These are phyloP conservation scores for Lapara coniferarum DNA, from an alignment of 2,888 invertebrate genomes.

Conservation along the genomic window DNA sequence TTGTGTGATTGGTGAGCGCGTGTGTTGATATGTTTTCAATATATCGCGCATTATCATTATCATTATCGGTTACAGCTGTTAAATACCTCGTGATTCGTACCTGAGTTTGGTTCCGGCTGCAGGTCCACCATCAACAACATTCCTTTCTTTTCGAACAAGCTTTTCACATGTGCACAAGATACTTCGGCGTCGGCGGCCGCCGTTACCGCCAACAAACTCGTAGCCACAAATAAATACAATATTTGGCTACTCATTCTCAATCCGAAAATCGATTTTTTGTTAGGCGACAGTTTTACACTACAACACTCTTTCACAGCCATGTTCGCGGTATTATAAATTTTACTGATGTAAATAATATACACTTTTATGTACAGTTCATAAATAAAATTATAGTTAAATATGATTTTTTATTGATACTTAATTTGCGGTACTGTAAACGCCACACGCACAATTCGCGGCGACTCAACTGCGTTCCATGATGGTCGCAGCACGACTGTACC, in stretches of 20 bases:
- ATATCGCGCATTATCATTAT: conserved; percentile 59
- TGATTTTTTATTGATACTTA: conserved; percentile 45
- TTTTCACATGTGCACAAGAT: conserved; percentile 80
- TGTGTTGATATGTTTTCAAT: conserved; percentile 34
- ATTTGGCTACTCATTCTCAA: conserved; percentile 76
- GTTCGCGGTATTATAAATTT: conserved; percentile 51
- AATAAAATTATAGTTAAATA: conserved; percentile 54
- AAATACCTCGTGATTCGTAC: conserved; percentile 70
- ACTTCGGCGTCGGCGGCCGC: conserved; percentile 66
- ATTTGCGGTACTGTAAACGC: conserved; percentile 54
- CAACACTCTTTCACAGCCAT: conserved; percentile 81
- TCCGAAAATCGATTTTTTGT: conserved; percentile 82
- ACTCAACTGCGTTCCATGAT: conserved; percentile 76
- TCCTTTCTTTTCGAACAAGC: conserved; percentile 78
- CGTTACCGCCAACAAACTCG: conserved; percentile 63
- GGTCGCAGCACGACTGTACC: conserved; percentile 72
- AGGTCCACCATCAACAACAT: conserved; percentile 76
- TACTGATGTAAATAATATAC: conserved; percentile 49
- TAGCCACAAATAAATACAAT: conserved; percentile 73
- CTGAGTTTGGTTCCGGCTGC: conserved; percentile 79
- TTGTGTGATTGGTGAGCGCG: conserved; percentile 7
- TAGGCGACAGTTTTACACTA: conserved; percentile 78
- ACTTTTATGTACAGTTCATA: conserved; percentile 57
- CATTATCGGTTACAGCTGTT: conserved; percentile 59
- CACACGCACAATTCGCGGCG: conserved; percentile 54